Conservation (phyloP, 2,113 vertebrate genomes). For the Rallus limicola region DNA sequence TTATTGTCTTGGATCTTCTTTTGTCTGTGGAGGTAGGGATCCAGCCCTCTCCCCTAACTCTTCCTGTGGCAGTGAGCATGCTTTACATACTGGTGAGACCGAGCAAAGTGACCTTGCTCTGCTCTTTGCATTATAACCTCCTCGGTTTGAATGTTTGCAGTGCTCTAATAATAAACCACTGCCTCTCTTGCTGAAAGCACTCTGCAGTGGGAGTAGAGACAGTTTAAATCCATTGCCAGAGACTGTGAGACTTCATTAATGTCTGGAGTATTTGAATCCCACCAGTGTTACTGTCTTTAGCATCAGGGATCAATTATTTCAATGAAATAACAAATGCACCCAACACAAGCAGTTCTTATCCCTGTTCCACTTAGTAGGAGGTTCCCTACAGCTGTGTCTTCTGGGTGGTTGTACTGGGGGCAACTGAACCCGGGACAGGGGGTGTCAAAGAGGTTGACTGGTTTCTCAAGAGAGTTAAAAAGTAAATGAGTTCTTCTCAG, state of each 20-base stretch:
- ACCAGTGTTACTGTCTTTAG: not conserved
- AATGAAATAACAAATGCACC: not conserved
- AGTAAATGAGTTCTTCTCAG: not conserved
- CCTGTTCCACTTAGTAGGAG: not conserved
- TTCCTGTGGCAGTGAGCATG: not conserved
- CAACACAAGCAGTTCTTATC: not conserved
- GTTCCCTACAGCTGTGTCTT: not conserved
- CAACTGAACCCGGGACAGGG: too few species aligned
- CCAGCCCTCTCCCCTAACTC: fast-evolving
- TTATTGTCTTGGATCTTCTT: not conserved
- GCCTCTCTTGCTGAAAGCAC: not conserved
- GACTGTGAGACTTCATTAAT: not conserved
- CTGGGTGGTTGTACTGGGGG: not conserved
- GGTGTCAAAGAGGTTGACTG: not conserved
- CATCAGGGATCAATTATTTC: conserved; percentile 32
- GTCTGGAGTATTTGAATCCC: not conserved
- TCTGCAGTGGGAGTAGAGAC: not conserved
- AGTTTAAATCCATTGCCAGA: not conserved
- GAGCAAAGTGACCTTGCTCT: conserved; percentile 21
- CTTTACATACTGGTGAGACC: not conserved
- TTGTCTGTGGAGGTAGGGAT: not conserved
- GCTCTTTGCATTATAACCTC: not conserved
- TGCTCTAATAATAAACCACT: conserved; percentile 18
- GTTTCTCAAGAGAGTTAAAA: not conserved
- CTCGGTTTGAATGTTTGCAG: not conserved